These are phyloP conservation scores for Campaea margaritaria DNA, from an alignment of 2,888 invertebrate species.

Conservation along the genomic window DNA sequence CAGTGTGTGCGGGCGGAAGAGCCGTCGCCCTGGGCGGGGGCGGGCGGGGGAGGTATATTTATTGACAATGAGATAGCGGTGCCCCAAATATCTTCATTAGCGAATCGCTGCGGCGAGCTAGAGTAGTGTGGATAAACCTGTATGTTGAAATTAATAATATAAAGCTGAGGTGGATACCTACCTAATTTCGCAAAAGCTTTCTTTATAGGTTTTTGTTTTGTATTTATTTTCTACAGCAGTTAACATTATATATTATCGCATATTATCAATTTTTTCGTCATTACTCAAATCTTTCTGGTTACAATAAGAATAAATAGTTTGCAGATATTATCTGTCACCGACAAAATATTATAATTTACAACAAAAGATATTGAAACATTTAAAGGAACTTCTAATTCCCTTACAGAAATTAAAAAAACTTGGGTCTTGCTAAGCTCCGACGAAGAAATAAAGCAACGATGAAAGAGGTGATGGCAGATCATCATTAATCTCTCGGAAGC, in stretches of 20 bases:
- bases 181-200: too few species aligned
- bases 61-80: slow-evolving; percentile 67
- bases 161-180: too few species aligned
- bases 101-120: slow-evolving; percentile 54
- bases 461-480: slow-evolving; percentile 8
- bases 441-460: slow-evolving; percentile 2
- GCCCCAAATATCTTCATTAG: slow-evolving; percentile 76
- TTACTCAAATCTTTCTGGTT: too few species aligned
- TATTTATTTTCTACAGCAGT: too few species aligned
- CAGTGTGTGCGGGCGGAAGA: slow-evolving; percentile 45
- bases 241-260: too few species aligned
- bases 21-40: slow-evolving; percentile 52
- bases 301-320: too few species aligned
- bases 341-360: too few species aligned
- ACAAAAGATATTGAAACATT: too few species aligned
- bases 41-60: slow-evolving; percentile 58
- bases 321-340: too few species aligned
- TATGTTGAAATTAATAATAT: slow-evolving; percentile 1
- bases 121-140: slow-evolving; percentile 49
- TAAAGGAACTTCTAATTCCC: too few species aligned
- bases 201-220: too few species aligned
- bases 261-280: too few species aligned
- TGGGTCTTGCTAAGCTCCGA: slow-evolving; percentile 9
- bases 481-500: slow-evolving; percentile 28
- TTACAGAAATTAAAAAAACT: not conserved